Conservation (phyloP, 1,140 invertebrate genomes). For the Melitaea cinxia region DNA sequence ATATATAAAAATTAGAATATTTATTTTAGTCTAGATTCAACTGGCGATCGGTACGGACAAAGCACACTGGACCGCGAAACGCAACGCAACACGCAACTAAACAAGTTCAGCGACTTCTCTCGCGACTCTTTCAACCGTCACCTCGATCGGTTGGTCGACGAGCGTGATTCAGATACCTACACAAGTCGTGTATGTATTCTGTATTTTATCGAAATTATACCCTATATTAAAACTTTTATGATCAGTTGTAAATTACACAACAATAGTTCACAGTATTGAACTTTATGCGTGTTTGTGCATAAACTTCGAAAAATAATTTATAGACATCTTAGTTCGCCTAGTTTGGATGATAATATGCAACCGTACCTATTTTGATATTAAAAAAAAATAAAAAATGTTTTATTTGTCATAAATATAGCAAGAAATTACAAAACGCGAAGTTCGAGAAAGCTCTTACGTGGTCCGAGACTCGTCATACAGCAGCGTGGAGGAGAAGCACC, state of each 20-base stretch:
- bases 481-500: constrained; percentile 69
- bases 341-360: too few species aligned
- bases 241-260: constrained; percentile 35
- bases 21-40: constrained; percentile 53
- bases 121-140: constrained; percentile 72
- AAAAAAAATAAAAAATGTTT: neutral
- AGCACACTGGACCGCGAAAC: constrained; percentile 82
- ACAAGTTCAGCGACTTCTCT: constrained; percentile 80
- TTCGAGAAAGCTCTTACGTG: constrained; percentile 73
- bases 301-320: too few species aligned
- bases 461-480: constrained; percentile 75
- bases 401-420: constrained; percentile 43
- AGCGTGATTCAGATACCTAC: constrained; percentile 65
- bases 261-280: constrained; percentile 19
- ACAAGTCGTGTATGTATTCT: constrained; percentile 61
- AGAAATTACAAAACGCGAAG: constrained; percentile 68
- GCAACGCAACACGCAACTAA: constrained; percentile 83
- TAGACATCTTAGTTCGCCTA: too few species aligned
- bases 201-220: constrained; percentile 29
- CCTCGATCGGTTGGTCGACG: constrained; percentile 71
- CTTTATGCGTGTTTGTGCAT: neutral
- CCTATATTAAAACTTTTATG: constrained; percentile 12
- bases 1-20: constrained; percentile 6
- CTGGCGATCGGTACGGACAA: constrained; percentile 56
- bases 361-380: neutral